A percentile compares a stretch with the other conserved stretches of the same genome.
These are phyloP conservation scores for Buceros bicornis DNA, from an alignment of 2,797 vertebrate species.

Conservation along the genomic window DNA sequence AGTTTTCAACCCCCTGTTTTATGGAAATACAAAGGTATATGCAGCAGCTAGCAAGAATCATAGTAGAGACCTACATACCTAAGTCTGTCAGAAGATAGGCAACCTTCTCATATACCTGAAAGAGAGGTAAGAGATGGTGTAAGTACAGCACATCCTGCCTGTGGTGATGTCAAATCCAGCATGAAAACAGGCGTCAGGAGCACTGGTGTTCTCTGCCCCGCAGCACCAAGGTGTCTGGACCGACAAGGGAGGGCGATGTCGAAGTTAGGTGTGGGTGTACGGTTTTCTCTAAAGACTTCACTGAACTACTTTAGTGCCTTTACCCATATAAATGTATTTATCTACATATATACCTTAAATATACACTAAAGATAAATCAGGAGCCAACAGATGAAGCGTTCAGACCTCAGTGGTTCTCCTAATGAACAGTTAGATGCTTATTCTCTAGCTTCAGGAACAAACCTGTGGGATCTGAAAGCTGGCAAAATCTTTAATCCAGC, in stretches of 20 bases:
- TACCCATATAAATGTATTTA: neutral
- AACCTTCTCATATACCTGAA: conserved; percentile 97
- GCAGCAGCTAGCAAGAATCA: neutral
- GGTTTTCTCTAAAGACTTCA: neutral
- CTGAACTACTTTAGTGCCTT: neutral
- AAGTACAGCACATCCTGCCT: neutral
- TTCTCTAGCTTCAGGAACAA: neutral
- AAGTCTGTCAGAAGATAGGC: conserved; percentile 96
- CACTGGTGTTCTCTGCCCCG: neutral
- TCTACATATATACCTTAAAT: neutral
- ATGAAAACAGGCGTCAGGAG: neutral
- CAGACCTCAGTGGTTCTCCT: neutral
- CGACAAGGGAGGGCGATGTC: neutral
- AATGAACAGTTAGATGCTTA: neutral
- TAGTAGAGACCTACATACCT: conserved; percentile 82
- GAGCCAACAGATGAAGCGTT: neutral
- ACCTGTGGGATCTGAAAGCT: neutral
- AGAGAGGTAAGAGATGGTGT: conserved; percentile 11
- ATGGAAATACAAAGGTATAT: neutral
- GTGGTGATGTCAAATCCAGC: neutral
- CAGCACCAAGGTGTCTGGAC: neutral
- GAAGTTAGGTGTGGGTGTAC: neutral
- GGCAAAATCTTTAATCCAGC: neutral
- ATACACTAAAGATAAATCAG: neutral
- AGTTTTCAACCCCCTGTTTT: neutral